A percentile compares a stretch with the other conserved stretches of the same genome.
phyloP scores from a whole-genome alignment of 2,888 invertebrate species.

The Caradrina clavipalpis region DNA sequence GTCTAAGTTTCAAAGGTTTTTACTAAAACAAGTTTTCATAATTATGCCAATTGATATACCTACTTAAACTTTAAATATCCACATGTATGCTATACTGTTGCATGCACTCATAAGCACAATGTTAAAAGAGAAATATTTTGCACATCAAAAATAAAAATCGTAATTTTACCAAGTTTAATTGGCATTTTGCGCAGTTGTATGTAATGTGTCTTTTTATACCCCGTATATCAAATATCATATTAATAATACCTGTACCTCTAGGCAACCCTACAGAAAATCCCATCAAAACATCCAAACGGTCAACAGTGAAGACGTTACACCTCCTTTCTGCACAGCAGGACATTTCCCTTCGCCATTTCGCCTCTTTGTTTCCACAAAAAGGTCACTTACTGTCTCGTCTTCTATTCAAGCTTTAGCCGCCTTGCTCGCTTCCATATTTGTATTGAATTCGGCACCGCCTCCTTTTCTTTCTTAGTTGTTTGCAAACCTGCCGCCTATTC shows the following conservation, averaged over 20 bases:
- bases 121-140: too few species aligned
- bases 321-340: constrained; percentile 81
- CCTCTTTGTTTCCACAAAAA: constrained; percentile 78
- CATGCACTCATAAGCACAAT: too few species aligned
- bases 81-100: too few species aligned
- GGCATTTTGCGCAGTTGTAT: too few species aligned
- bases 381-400: constrained; percentile 82
- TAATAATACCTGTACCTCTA: background rate
- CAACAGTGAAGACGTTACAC: constrained; percentile 83
- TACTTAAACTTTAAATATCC: too few species aligned
- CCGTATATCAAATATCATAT: background rate
- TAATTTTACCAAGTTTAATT: too few species aligned
- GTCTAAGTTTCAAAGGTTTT: too few species aligned
- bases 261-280: constrained; percentile 76
- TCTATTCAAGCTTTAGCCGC: constrained; percentile 75
- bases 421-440: constrained; percentile 74
- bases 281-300: constrained; percentile 76
- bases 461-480: constrained; percentile 82
- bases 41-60: too few species aligned
- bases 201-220: too few species aligned
- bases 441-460: constrained; percentile 76
- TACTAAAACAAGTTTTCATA: too few species aligned
- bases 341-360: constrained; percentile 79
- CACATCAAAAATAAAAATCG: too few species aligned
- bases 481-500: constrained; percentile 86